Percentiles rank a stretch among this genome's conserved stretches.
phyloP scores from a whole-genome alignment of 2,113 vertebrate genomes.

The Catharus minimus region DNA sequence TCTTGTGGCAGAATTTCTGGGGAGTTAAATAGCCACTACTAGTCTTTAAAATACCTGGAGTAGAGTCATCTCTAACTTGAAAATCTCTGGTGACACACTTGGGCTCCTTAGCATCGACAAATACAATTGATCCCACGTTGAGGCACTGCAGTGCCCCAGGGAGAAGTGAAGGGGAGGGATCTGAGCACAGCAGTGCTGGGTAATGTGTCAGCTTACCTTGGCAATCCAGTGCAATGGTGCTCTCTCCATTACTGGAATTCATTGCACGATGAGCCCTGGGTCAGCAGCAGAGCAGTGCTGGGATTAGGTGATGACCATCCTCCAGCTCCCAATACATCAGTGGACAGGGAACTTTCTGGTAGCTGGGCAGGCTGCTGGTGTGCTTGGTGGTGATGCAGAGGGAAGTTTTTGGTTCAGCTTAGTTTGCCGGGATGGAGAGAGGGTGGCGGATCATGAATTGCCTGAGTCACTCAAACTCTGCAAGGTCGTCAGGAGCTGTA shows the following conservation, averaged over 20 bases:
- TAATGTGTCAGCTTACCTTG: not conserved
- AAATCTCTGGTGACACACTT: not conserved
- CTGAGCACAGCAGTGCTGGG: not conserved
- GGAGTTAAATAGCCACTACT: not conserved
- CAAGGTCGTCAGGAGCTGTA: fast-evolving
- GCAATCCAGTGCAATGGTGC: fast-evolving
- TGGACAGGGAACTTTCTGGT: not conserved
- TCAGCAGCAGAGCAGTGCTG: not conserved
- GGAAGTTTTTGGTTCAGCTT: not conserved
- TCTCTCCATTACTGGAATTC: fast-evolving
- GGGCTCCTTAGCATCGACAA: not conserved
- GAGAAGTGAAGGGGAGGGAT: not conserved
- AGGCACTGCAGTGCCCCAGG: not conserved
- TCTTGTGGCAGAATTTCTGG: not conserved
- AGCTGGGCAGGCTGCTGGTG: not conserved
- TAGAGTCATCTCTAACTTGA: not conserved
- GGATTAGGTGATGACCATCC: not conserved
- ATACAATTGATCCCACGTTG: not conserved
- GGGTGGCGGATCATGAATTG: not conserved
- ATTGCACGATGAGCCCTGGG: fast-evolving
- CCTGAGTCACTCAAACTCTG: not conserved
- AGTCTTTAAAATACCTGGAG: not conserved
- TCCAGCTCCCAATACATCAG: not conserved
- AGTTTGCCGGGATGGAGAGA: not conserved
- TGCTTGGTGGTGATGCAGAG: not conserved